Evolutionary conservation across 2,113 vertebrate species (phyloP).

Genomic region (Hyaena hyaena): DNA sequence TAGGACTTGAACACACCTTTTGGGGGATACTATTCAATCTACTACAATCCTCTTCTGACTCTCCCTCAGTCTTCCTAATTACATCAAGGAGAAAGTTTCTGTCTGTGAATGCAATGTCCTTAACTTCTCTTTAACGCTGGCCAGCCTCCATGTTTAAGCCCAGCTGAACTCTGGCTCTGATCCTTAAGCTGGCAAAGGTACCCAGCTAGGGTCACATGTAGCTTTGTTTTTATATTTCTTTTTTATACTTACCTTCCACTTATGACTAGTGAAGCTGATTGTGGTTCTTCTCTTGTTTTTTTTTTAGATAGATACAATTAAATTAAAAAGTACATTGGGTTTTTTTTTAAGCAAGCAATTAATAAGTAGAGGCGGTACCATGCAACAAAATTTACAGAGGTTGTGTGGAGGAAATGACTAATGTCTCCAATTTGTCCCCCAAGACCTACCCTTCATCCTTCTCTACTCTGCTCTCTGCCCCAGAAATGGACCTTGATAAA

Average conservation of each 20-base stretch:
- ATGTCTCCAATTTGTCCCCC: background rate
- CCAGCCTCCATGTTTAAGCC: background rate
- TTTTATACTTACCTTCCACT: background rate
- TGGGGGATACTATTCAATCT: background rate
- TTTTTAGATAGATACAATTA: background rate
- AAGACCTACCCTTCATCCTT: background rate
- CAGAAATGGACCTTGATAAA: background rate
- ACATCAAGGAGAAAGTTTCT: background rate
- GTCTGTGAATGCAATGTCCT: background rate
- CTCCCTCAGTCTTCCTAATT: background rate
- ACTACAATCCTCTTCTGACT: background rate
- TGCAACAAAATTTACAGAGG: background rate
- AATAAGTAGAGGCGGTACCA: background rate
- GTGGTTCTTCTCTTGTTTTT: background rate
- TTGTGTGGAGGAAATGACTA: background rate
- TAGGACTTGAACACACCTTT: background rate
- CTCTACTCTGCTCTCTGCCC: background rate
- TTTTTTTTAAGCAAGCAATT: background rate
- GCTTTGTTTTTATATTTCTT: background rate
- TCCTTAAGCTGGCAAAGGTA: background rate
- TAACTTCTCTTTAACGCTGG: background rate
- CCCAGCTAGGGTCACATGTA: background rate
- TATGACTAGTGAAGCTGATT: background rate
- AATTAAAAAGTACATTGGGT: background rate
- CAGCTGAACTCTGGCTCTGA: background rate